Evolutionary conservation across 2,797 vertebrate genomes (phyloP).

Genomic region (Epinephelus awoara): DNA sequence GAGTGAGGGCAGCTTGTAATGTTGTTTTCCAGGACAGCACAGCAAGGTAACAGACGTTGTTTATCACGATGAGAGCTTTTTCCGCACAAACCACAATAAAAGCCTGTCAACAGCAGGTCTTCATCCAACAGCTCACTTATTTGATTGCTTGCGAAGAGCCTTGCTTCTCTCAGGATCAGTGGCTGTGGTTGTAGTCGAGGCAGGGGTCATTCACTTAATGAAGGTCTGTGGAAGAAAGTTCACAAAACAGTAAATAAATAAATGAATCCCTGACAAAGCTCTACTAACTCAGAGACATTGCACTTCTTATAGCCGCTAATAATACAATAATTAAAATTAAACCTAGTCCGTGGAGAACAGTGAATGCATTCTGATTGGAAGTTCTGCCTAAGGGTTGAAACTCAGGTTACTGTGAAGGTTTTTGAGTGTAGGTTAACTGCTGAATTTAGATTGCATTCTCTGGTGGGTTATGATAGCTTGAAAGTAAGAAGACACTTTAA

Average conservation of each 20-base stretch:
- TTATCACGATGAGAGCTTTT: slow-evolving; percentile 6
- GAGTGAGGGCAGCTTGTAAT: neutral
- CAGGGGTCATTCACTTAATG: too few relatives aligned
- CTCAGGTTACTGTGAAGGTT: neutral
- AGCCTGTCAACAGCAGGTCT: slow-evolving; percentile 3
- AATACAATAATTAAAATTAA: too few relatives aligned
- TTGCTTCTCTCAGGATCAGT: too few relatives aligned
- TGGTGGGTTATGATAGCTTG: neutral
- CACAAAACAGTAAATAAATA: too few relatives aligned
- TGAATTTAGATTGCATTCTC: neutral
- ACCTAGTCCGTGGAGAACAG: too few relatives aligned
- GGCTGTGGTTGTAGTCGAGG: too few relatives aligned
- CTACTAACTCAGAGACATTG: too few relatives aligned
- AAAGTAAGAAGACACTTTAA: neutral
- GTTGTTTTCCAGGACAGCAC: slow-evolving; percentile 6
- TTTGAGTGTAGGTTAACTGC: neutral
- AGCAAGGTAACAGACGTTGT: neutral
- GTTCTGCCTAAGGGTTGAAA: neutral
- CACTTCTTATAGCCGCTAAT: too few relatives aligned
- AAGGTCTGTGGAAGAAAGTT: too few relatives aligned
- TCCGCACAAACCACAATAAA: neutral
- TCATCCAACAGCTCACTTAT: neutral
- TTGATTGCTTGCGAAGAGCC: too few relatives aligned
- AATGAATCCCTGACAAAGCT: too few relatives aligned
- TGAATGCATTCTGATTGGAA: neutral